Base-by-base conservation (phyloP, 2,797 vertebrate species). In the Tapirus indicus region DNA sequence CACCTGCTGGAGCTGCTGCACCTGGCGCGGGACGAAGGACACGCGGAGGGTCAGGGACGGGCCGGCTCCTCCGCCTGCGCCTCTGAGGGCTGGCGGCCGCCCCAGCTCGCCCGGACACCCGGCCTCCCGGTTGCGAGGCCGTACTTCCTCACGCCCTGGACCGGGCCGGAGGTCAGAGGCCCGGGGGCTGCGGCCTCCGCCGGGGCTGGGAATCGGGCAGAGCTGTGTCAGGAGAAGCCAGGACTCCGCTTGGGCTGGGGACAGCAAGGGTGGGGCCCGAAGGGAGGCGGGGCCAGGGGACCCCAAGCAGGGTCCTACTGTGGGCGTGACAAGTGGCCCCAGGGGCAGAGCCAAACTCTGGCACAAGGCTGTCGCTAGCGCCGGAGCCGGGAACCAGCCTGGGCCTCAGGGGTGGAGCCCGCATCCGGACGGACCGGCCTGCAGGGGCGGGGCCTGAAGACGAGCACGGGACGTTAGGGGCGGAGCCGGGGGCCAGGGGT, bases 1-100 rank as follows among this genome's bases (percentile, higher is more conserved):
- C 69, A 99, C 99, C 99, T 99, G 98, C 97, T 99, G 99, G 69
- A 99, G 99, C 98, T 99, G 99, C 98, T 99, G 99, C 97, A 99
- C 98, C 99, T 99, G 95, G 56, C 87, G 2, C 3, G 4, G 91
- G 66, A 90, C 66, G 35, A 78, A 91, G 62, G 60, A 35, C 11
- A 27, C 4, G 11, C 0, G 0, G n/a, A 29, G 29, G 56, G 75
- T 97, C 79, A 92, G n/a, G 86, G 44, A 44, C 20, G 13, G 32
- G n/a, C 41, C 20, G 5, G n/a, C n/a, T 82, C 25, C 32, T 47
- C 54, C 1, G 1, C 41, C 32, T 62, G 44, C 8, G 44, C 83
- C 44, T 68, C 47, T 23, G 3, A 71, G 54, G 38, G 89, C 72
- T 20, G 60, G 86, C 6, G 2, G 44, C 56, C 17, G 38, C 41